These are phyloP conservation scores for Schizotus pectinicornis DNA, from an alignment of 2,888 invertebrate genomes.

Conservation along the genomic window DNA sequence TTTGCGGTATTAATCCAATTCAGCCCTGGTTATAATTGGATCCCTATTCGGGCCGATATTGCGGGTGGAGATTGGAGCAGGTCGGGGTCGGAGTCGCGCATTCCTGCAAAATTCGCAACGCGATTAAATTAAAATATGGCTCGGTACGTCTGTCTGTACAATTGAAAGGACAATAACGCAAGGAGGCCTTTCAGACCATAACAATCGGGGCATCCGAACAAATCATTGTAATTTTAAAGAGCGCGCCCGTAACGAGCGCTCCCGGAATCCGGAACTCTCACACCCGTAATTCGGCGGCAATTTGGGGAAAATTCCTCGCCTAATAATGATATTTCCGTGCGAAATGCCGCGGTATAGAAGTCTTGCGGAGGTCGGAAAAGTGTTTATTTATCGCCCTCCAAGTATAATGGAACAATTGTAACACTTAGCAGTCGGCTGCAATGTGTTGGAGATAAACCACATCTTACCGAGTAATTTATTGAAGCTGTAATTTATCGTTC, in stretches of 20 bases:
- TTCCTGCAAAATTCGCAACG: background rate
- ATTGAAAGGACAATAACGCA: background rate
- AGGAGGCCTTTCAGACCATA: background rate
- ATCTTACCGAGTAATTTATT: conserved; percentile 49
- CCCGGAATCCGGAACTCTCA: conserved; percentile 18
- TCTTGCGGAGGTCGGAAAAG: conserved; percentile 39
- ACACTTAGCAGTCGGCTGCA: conserved; percentile 47
- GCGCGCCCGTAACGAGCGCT: conserved; percentile 1
- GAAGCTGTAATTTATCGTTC: conserved; percentile 45
- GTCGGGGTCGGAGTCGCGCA: too few relatives aligned
- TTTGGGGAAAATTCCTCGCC: conserved; percentile 41
- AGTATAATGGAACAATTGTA: conserved; percentile 53
- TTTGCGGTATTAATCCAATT: too few relatives aligned
- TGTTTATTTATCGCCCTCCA: conserved; percentile 47
- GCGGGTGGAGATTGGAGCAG: too few relatives aligned
- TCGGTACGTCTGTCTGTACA: background rate
- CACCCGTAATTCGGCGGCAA: conserved; percentile 24
- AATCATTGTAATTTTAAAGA: conserved; percentile 41
- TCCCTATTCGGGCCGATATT: too few relatives aligned
- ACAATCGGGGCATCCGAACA: conserved; percentile 27
- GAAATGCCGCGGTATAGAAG: conserved; percentile 14
- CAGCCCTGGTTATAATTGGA: too few relatives aligned
- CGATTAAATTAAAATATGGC: background rate
- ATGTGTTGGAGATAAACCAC: conserved; percentile 50
- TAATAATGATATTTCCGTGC: conserved; percentile 43